Conservation (phyloP, 2,113 vertebrate genomes). For the Scartelaos histophorus region DNA sequence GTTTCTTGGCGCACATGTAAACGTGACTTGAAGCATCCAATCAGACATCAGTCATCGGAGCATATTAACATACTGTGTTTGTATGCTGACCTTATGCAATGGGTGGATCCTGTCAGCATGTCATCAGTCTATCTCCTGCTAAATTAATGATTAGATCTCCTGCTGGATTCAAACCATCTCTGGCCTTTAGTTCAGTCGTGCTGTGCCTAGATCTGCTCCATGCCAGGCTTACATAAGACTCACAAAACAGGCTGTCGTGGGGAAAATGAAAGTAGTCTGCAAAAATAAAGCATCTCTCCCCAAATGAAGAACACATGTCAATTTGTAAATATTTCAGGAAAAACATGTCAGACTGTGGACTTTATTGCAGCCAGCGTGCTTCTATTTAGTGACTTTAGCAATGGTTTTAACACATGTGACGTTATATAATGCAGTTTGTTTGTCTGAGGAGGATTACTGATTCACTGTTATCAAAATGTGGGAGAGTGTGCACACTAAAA, state of each 20-base stretch:
- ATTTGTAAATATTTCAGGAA: slow-evolving; percentile 6
- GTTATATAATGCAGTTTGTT: not conserved
- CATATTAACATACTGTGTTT: slow-evolving; percentile 42
- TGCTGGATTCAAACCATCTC: slow-evolving; percentile 44
- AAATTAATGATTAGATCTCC: slow-evolving; percentile 67
- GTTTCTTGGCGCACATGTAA: too few relatives aligned
- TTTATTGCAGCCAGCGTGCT: not conserved
- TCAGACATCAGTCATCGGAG: slow-evolving; percentile 32
- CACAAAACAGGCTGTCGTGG: slow-evolving; percentile 4
- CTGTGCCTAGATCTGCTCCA: slow-evolving; percentile 57
- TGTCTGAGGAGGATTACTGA: not conserved
- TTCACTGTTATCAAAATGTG: not conserved
- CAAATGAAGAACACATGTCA: slow-evolving; percentile 3
- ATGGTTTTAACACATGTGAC: not conserved
- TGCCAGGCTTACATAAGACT: slow-evolving; percentile 33
- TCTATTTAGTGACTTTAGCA: not conserved
- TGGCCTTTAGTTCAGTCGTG: slow-evolving; percentile 40
- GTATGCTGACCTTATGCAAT: slow-evolving; percentile 61
- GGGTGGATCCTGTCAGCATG: slow-evolving; percentile 51
- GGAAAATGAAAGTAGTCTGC: slow-evolving; percentile 6
- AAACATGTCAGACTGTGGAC: not conserved
- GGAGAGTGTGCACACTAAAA: not conserved
- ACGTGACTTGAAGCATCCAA: slow-evolving; percentile 24
- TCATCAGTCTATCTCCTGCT: slow-evolving; percentile 60
- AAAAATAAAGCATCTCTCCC: not conserved